Evolutionary conservation across 2,888 invertebrate species (phyloP), one percentile per base, ranked within the genome.

Genomic region (Gari tellinella): DNA sequence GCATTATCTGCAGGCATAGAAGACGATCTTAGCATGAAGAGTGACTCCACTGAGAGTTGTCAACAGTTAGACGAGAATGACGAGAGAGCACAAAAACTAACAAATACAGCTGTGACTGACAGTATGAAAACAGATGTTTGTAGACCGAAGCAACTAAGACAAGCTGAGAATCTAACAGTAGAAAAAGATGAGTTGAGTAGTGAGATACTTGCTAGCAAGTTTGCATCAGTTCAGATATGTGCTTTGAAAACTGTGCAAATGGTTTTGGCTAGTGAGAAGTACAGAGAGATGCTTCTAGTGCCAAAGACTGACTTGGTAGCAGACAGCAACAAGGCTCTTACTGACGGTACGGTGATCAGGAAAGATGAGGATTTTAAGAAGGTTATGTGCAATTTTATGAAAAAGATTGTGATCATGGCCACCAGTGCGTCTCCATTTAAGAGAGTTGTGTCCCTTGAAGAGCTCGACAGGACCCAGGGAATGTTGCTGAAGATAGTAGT

Each of bases 201-300:
- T 43, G 75, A 79, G 52, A 46, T 75, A 8, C 19, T 60, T 43
- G 58, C 63, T 7, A 21, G 72, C 2, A 68, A 72, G n/a, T 69
- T 75, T 62, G 51, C 93, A 0, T 93, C 92, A 74, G 82, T 94
- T 38, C 94, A 94, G 85, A 92, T 94, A 76, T 92, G 94, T 2
- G 94, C 94, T 1, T 88, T 94, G 70, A 94, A 94, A 86, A 91
- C 93, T 3, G 88, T 94, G 17, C 92, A 92, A 61, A 89, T 92
- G 3, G 91, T 94, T 37, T 86, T 94, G 25, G 93, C 93, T 43
- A 93, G 93, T 57, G 93, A 93, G 40, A 92, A 93, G 58, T 94
- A 94, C 83, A 92, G 93, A 0, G 94, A 94, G 85, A 89, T 94
- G 82, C 91, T 94, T 64, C 89, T 94, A 10, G 93, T 94, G 8